Evolutionary conservation across 2,888 invertebrate species (phyloP), one percentile per base, ranked within the genome.

Genomic region (Hypena proboscidalis): DNA sequence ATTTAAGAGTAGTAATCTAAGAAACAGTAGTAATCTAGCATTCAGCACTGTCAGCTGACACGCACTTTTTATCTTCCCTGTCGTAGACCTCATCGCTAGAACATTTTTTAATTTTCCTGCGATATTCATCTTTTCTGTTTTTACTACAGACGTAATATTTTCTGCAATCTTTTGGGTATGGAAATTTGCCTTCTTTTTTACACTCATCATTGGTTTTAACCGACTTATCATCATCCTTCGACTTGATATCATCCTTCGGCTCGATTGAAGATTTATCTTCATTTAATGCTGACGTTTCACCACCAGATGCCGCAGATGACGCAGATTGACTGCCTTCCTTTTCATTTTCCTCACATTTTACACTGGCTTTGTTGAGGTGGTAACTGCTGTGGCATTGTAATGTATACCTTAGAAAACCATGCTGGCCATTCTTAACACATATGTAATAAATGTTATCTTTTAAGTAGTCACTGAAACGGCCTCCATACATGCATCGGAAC

Each of bases 71-170:
- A 61, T 77, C 80, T 11, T 75, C 68, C 52, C 62, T 72, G 53
- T 92, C 77, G 60, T 85, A 92, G 5, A 88, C 60, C 64, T 91
- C 85, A 21, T 80, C 85, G 3, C 74, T 74, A 13, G 81, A 77
- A 58, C 92, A 92, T 52, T 75, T 80, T 63, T 85, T 91, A 37
- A 70, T 73, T 51, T 76, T 82, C 30, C 74, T 70, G 3, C 81
- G 77, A 50, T 72, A 77, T 34, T 70, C 69, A 9, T 69, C 43
- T 46, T 72, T 80, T 7, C 67, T 69, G 19, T 58, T 73, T 59
- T 76, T 77, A 31, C 68, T 74, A 62, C 92, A 92, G 23, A 77
- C 62, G 42, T 88, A 92, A 70, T 91, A 92, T 60, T 82, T 82
- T 42, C 71, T 80, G 47, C 91, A 90, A 59, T 85, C 77, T 17